These are phyloP conservation scores for Merops nubicus DNA, from an alignment of 2,113 vertebrate genomes.

Conservation along the genomic window DNA sequence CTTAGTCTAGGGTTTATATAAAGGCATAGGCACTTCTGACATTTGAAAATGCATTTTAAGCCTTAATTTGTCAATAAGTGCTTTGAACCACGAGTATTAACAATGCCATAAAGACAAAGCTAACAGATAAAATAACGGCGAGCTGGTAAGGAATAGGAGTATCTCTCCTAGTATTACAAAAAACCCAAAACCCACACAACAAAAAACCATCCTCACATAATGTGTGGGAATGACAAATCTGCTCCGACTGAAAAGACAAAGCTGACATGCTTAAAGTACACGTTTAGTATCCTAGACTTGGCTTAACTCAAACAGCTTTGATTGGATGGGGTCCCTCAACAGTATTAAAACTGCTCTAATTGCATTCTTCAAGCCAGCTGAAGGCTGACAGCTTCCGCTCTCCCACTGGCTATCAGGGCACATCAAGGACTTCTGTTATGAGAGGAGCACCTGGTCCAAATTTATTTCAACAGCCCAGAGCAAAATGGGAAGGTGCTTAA, in stretches of 20 bases:
- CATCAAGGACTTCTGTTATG: slow-evolving; percentile 85
- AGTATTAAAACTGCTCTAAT: slow-evolving; percentile 82
- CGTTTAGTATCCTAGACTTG: slow-evolving; percentile 70
- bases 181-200: not conserved
- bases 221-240: not conserved
- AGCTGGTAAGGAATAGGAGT: not conserved
- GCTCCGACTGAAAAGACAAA: slow-evolving; percentile 9
- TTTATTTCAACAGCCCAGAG: slow-evolving; percentile 86
- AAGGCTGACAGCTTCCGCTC: slow-evolving; percentile 83
- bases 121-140: not conserved
- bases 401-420: slow-evolving; percentile 84
- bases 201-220: not conserved
- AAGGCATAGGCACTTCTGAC: not conserved
- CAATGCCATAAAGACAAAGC: not conserved
- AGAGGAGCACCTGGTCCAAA: slow-evolving; percentile 85
- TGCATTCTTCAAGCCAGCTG: slow-evolving; percentile 83
- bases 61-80: slow-evolving; percentile 51
- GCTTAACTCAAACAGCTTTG: slow-evolving; percentile 69
- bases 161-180: not conserved
- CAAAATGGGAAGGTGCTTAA: slow-evolving; percentile 90
- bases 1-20: not conserved
- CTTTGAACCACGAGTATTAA: slow-evolving; percentile 44
- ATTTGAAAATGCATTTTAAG: slow-evolving; percentile 50
- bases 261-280: not conserved
- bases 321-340: slow-evolving; percentile 76